Conservation (phyloP, 2,888 invertebrate species). For the Coecobrya sp. region DNA sequence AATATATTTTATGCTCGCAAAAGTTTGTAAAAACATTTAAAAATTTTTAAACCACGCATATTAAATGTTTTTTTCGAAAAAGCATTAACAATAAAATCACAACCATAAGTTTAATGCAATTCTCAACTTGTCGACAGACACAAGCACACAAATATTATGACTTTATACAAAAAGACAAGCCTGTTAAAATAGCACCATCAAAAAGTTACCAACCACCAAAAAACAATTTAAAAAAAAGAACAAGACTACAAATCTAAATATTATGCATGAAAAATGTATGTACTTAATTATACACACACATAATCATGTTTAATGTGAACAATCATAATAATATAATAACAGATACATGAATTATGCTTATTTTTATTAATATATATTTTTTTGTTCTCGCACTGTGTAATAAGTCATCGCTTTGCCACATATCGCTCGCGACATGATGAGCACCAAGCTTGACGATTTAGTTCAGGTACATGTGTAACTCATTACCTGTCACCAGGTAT, state of each 20-base stretch:
- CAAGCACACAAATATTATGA: not conserved
- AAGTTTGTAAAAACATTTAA: not conserved
- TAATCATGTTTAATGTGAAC: constrained; percentile 13
- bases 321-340: constrained; percentile 40
- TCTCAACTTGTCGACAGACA: not conserved
- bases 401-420: constrained; percentile 71
- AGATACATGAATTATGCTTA: constrained; percentile 21
- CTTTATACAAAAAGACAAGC: not conserved
- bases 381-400: constrained; percentile 64
- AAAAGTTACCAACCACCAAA: constrained; percentile 2
- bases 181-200: constrained; percentile 36
- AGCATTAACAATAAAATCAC: not conserved
- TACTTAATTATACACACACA: not conserved
- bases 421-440: constrained; percentile 76
- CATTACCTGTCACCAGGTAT: constrained; percentile 80
- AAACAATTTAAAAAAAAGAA: not conserved
- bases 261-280: not conserved
- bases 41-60: not conserved
- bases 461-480: constrained; percentile 81
- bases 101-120: not conserved
- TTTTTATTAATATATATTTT: constrained; percentile 49
- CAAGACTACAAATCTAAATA: not conserved
- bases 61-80: not conserved
- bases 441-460: constrained; percentile 78
- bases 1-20: no score